Evolutionary conservation across 2,888 invertebrate genomes (phyloP).

Genomic region (Suillia variegata): DNA sequence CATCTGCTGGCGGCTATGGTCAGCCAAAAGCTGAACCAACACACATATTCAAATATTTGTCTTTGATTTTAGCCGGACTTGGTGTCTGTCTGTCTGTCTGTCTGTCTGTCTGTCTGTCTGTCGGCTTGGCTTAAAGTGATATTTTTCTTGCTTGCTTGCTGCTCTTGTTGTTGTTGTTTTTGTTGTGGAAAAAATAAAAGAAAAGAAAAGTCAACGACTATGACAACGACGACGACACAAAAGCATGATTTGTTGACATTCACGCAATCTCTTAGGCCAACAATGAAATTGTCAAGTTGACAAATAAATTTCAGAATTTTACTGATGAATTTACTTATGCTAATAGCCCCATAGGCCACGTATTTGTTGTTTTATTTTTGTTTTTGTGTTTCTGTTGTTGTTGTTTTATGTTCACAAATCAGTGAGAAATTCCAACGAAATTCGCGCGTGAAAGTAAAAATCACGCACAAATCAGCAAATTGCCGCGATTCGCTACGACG

Average conservation of each 20-base stretch:
- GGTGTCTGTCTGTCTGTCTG: no score
- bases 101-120: no score
- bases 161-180: no score
- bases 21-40: neutral
- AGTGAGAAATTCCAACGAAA: neutral
- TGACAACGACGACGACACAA: slow-evolving; percentile 34
- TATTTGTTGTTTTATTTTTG: no score
- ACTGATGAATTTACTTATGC: slow-evolving; percentile 48
- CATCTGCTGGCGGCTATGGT: neutral
- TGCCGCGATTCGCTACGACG: slow-evolving; percentile 21
- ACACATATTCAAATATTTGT: slow-evolving; percentile 43
- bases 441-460: slow-evolving; percentile 24
- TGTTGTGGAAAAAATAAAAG: no score
- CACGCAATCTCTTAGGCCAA: slow-evolving; percentile 32
- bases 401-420: no score
- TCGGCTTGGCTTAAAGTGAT: slow-evolving; percentile 20
- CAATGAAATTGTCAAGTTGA: slow-evolving; percentile 58
- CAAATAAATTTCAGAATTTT: slow-evolving; percentile 57
- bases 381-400: no score
- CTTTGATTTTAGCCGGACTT: slow-evolving; percentile 51
- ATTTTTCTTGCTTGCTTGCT: no score
- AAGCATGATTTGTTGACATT: slow-evolving; percentile 48
- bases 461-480: slow-evolving; percentile 29
- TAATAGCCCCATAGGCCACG: slow-evolving; percentile 42
- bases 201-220: no score